Evolutionary conservation across 2,888 invertebrate genomes (phyloP).

Genomic region (Cyclophora punctaria): DNA sequence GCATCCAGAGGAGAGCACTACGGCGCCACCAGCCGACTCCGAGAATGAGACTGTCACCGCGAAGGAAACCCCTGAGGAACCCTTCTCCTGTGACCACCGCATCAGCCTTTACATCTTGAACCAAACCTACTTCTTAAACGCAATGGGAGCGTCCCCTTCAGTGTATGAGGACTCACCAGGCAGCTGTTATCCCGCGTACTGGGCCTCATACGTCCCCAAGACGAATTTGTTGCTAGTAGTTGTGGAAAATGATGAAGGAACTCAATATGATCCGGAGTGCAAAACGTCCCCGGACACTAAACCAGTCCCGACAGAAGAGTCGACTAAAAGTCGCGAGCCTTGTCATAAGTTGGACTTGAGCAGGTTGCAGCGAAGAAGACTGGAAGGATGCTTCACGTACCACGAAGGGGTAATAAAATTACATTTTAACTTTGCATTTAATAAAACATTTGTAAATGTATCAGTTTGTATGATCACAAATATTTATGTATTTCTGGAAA

Average conservation of each 20-base stretch:
- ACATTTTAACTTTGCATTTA: too few species aligned
- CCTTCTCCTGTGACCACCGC: slow-evolving; percentile 82
- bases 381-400: slow-evolving; percentile 85
- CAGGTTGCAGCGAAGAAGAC: slow-evolving; percentile 77
- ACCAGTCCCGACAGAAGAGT: slow-evolving; percentile 46
- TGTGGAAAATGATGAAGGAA: slow-evolving; percentile 65
- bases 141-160: slow-evolving; percentile 41
- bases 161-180: slow-evolving; percentile 41
- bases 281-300: slow-evolving; percentile 78
- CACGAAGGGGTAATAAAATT: slow-evolving; percentile 77
- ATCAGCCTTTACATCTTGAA: slow-evolving; percentile 81
- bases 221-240: slow-evolving; percentile 87
- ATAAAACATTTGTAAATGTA: too few species aligned
- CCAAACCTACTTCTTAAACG: slow-evolving; percentile 67
- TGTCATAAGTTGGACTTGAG: slow-evolving; percentile 86
- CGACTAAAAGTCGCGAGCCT: slow-evolving; percentile 72
- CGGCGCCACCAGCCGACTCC: slow-evolving; percentile 26
- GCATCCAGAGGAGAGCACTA: slow-evolving; percentile 35
- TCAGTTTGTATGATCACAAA: too few species aligned
- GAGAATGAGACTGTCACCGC: slow-evolving; percentile 39
- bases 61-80: slow-evolving; percentile 56
- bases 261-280: slow-evolving; percentile 33
- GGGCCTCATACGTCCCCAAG: slow-evolving; percentile 81
- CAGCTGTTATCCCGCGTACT: slow-evolving; percentile 70
- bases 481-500: too few species aligned